Evolutionary conservation across 2,113 vertebrate species (phyloP).

Genomic region (Psittacara wagleri): DNA sequence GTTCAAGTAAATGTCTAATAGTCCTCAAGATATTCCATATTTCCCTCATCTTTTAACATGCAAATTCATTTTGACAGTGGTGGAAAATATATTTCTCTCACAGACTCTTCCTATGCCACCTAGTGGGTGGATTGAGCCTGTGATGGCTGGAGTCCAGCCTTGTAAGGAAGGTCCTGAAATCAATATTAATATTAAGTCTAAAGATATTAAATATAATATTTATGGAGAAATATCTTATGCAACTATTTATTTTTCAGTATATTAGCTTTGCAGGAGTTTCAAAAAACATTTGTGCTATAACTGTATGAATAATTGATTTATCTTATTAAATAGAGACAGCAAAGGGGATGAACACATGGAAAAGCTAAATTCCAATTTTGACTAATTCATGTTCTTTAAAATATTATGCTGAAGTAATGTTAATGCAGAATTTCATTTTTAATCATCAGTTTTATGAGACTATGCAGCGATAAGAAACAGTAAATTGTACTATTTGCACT

Average conservation of each 20-base stretch:
- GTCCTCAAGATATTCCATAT: not conserved
- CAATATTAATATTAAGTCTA: not conserved
- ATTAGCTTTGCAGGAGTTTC: not conserved
- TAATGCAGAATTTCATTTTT: not conserved
- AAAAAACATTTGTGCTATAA: not conserved
- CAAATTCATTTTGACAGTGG: not conserved
- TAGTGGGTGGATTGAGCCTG: not conserved
- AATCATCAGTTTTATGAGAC: not conserved
- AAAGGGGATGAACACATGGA: not conserved
- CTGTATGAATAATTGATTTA: not conserved
- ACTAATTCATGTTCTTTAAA: not conserved
- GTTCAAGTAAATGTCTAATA: not conserved
- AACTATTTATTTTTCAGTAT: not conserved
- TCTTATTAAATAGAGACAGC: not conserved
- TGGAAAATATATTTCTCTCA: not conserved
- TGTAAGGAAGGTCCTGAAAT: not conserved
- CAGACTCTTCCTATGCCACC: slow-evolving; percentile 15
- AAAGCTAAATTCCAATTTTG: not conserved
- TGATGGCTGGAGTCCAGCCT: not conserved
- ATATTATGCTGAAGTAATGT: not conserved
- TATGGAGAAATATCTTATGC: not conserved
- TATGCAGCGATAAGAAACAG: not conserved
- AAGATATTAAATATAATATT: not conserved
- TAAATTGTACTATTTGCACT: not conserved
- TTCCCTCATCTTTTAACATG: not conserved